Conservation (phyloP, 2,888 invertebrate species). For the Meteorus colon region DNA sequence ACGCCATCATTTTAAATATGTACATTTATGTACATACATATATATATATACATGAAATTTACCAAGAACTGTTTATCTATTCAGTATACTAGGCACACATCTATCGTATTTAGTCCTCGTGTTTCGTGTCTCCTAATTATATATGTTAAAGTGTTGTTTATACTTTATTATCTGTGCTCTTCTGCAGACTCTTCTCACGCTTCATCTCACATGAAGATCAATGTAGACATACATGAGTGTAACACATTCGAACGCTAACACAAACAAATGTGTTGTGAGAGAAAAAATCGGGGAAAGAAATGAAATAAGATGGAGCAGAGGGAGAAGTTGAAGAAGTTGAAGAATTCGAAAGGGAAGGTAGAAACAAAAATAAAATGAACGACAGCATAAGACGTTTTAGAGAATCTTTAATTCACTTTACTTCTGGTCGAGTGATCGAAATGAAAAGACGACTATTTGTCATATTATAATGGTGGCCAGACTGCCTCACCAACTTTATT, state of each 20-base stretch:
- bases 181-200: conserved; percentile 25
- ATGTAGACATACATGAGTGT: not conserved
- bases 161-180: conserved; percentile 49
- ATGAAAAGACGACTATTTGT: conserved; percentile 72
- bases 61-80: conserved; percentile 30
- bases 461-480: conserved; percentile 60
- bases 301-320: not conserved
- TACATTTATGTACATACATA: conserved; percentile 15
- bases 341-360: not conserved
- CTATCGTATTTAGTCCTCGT: conserved; percentile 30
- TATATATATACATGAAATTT: conserved; percentile 10
- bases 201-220: not conserved
- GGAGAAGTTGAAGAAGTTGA: not conserved
- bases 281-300: not conserved
- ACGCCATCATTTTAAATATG: conserved; percentile 20
- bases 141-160: conserved; percentile 60
- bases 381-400: conserved; percentile 35
- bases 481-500: conserved; percentile 3
- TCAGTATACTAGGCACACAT: conserved; percentile 10
- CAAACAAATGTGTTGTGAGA: conserved; percentile 29
- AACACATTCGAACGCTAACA: not conserved
- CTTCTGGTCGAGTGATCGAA: conserved; percentile 67
- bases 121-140: conserved; percentile 40
- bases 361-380: conserved; percentile 28
- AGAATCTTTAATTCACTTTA: conserved; percentile 70